Evolutionary conservation across 1,140 invertebrate genomes (phyloP), one percentile per base, ranked within the genome.

Genomic region (Camponotus floridanus): DNA sequence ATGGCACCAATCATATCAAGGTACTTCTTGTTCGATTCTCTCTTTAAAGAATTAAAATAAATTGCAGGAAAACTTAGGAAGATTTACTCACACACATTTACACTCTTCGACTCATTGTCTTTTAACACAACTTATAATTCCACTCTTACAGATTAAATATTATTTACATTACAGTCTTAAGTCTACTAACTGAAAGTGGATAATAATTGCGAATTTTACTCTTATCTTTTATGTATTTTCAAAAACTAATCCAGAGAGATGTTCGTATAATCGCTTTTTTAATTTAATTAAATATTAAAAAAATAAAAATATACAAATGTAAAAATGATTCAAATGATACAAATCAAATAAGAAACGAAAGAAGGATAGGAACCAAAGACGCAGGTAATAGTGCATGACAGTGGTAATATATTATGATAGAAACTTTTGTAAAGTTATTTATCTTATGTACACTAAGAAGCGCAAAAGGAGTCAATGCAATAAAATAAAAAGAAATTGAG

Each of bases 1-100:
- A 61, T 88, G 74, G 87, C 59, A 73, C 55, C 26, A 61, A 64
- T 39, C 21, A 36, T 68, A n/a, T 79, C 57, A 39, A 26, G 55
- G 36, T 7, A 2, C 33, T 4, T 31, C 36, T 31, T 68, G 21
- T 26, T 57, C 3, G 8, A 33, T 36, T n/a, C 21, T n/a, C 39
- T 51, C 48, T 51, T 36, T 0, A 21, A 48, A 11, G 4, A 48
- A 45, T 5, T 21, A 81, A 71, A 81, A 73, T 73, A 11, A 2
- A 11, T 70, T 55, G 13, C 15, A 57, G 18, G 15, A 13, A 57
- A 80, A 65, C 2, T 59, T 48, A 45, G 45, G 15, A 76, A 45
- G 9, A 51, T 36, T 5, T 9, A 26, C 39, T 18, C 8, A 15
- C 13, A 70, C 39, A 26, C 6, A 33, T 15, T 31, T 6, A 70